phyloP scores from a whole-genome alignment of 64 coral and sea anemone genomes.

The Porites lutea region DNA sequence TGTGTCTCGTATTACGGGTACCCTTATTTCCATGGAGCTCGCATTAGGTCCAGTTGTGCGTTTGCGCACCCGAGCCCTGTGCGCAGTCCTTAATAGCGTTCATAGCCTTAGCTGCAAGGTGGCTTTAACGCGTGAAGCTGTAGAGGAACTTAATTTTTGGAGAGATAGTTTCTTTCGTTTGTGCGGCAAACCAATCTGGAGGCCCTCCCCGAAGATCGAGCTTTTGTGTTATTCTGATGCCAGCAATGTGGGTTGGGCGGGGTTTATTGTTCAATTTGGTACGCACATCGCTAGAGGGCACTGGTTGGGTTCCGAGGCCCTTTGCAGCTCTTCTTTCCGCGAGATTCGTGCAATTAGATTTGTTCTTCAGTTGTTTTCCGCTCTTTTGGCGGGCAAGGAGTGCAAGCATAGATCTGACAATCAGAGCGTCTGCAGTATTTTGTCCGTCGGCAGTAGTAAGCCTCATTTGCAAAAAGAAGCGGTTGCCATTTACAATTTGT shows the following conservation, averaged over 20 bases:
- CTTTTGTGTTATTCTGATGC: slow-evolving; percentile 61
- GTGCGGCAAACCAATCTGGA: slow-evolving; percentile 45
- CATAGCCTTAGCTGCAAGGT: too few relatives aligned
- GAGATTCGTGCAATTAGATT: slow-evolving; percentile 47
- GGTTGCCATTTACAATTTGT: slow-evolving; percentile 44
- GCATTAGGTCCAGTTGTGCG: too few relatives aligned
- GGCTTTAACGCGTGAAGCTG: slow-evolving; percentile 14
- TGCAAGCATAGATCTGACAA: slow-evolving; percentile 56
- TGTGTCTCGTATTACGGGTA: too few relatives aligned
- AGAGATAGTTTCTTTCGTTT: slow-evolving; percentile 25
- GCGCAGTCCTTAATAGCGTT: too few relatives aligned
- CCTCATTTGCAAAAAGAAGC: slow-evolving; percentile 46
- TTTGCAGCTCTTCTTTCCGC: slow-evolving; percentile 55
- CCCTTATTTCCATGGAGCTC: too few relatives aligned
- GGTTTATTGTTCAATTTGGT: slow-evolving; percentile 43
- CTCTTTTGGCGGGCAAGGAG: slow-evolving; percentile 19
- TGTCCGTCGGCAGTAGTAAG: slow-evolving; percentile 23
- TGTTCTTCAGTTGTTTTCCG: slow-evolving; percentile 40
- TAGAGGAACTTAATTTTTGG: slow-evolving; percentile 42
- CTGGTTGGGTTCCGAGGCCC: slow-evolving; percentile 14
- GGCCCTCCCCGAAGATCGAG: too few relatives aligned
- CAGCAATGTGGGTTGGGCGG: slow-evolving; percentile 39
- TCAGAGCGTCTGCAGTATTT: slow-evolving; percentile 46
- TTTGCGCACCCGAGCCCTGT: too few relatives aligned
- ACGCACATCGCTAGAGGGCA: slow-evolving; percentile 7